Percentiles rank a stretch among this genome's conserved stretches.
Evolutionary conservation across 2,113 vertebrate genomes (phyloP).

Genomic region (Microtus richardsoni): DNA sequence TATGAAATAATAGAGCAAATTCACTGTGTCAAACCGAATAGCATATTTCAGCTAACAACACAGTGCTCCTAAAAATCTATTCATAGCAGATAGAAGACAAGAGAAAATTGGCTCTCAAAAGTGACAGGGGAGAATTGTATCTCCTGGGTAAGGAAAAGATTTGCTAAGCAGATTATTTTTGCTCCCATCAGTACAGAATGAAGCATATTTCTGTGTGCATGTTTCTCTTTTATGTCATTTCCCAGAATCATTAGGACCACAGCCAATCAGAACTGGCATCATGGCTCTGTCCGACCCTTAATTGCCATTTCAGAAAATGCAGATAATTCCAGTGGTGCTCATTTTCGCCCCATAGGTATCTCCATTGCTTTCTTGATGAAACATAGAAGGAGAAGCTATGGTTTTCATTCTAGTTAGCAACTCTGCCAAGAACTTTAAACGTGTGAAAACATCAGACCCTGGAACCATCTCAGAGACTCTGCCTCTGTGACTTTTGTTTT

Average conservation of each 20-base stretch:
- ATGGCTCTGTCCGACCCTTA: background rate
- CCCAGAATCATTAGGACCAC: conserved; percentile 23
- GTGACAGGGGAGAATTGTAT: conserved; percentile 69
- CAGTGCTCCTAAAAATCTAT: conserved; percentile 71
- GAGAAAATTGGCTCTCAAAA: conserved; percentile 74
- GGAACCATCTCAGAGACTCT: background rate
- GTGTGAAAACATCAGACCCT: background rate
- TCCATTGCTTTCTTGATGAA: background rate
- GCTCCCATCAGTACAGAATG: conserved; percentile 21
- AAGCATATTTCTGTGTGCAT: conserved; percentile 2
- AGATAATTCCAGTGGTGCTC: background rate
- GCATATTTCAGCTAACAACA: conserved; percentile 70
- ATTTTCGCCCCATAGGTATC: background rate
- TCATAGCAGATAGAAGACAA: conserved; percentile 69
- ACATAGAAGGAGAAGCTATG: background rate
- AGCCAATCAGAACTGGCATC: background rate
- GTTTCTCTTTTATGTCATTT: conserved; percentile 38
- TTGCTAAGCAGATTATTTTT: conserved; percentile 72
- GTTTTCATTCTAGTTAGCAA: background rate
- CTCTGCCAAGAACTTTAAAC: background rate
- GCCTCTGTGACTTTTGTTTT: background rate
- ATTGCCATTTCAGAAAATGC: conserved; percentile 16
- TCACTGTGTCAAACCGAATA: conserved; percentile 65
- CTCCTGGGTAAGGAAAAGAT: conserved; percentile 50
- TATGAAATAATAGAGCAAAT: conserved; percentile 68